Evolutionary conservation across 2,888 invertebrate species (phyloP), one percentile per base, ranked within the genome.

Genomic region (Drosophila sordidula): DNA sequence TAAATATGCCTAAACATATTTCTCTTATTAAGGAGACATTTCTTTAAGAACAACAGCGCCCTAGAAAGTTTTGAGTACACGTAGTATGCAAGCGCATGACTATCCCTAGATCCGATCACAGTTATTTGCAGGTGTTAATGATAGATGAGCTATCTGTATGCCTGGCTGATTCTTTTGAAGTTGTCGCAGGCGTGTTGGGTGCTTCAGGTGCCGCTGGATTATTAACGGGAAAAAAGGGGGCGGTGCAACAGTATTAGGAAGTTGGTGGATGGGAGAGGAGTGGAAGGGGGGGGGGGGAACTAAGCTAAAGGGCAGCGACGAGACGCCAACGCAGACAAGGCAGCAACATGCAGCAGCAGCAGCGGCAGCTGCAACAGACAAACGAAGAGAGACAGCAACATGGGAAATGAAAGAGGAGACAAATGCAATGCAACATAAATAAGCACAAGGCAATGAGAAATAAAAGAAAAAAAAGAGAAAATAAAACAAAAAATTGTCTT

Each of bases 361-460:
- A 12, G 77, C 26, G 18, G 58, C 62, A 72, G 67, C 63, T 70
- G 70, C 61, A 54, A 18, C 41, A 54, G 39, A 29, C 29, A 32
- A 18, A 41, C 25, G 58, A 34, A 32, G 16, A 42, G 34, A 22
- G 50, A 16, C 26, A 12, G 29, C 34, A 38, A 22, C n/a, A n/a
- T 18, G 11, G 26, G 56, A 8, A 45, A 36, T 12, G 51, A 18
- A 22, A 14, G 50, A 45, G 36, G 55, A 46, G 51, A 54, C 55
- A 59, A 61, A 68, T 69, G 85, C 80, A 76, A 64, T 72, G 83
- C 87, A 74, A 77, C 88, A 88, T 82, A 88, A 88, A 86, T 82
- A 88, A 82, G 86, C 82, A 58, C 51, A 64, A 26, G 39, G 61
- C 72, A 75, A 66, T 62, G 45, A 57, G 67, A 46, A 41, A 26